Base-by-base conservation (phyloP, 92 coral and sea anemone genomes). In the Parazoanthus darwini region DNA sequence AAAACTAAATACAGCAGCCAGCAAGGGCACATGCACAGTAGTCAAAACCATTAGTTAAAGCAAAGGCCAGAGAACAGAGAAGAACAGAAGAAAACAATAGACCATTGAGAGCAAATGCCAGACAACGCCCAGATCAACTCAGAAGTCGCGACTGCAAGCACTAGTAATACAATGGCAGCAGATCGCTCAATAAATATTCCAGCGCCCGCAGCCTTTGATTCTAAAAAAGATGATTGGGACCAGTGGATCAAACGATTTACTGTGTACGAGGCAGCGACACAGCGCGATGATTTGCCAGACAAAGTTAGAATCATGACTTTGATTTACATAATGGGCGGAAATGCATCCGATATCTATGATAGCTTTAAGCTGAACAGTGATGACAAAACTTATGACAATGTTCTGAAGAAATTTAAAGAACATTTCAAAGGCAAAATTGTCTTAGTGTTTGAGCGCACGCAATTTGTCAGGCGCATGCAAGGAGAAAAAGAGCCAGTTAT, bases 391-490 rank as follows among this genome's bases (percentile, higher is more conserved):
- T 79, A 39, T 65, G 68, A 56, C 63, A 88, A 88, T 48, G 70
- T 88, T 65, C 75, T 67, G 83, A 76, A 80, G 78, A 88, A 68
- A 74, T 87, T 78, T 42, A 87, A 87, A 77, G 90, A 87, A 78
- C 85, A 86, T 54, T 51, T 86, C 79, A 80, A 79, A 66, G 80
- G 72, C 29, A 67, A 77, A 56, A 74, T 86, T 54, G 83, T 74
- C 72, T 58, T 38, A 88, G 85, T 79, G 46, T 65, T 88, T 48
- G 68, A 39, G 68, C 77, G 86, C 73, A 88, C 70, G 68, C 85
- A 83, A 74, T 70, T 84, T 70, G 88, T 67, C 63, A 2, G 88
- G 50, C 78, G 88, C 88, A 35, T 84, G 51, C 79, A 84, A 36
- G 56, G 68, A 87, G 89, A 87, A 59, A 77, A 78, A 87, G 85